A percentile compares a stretch with the other conserved stretches of the same genome.
phyloP scores from a whole-genome alignment of 2,113 vertebrate species.

The Herpetotheres cachinnans region DNA sequence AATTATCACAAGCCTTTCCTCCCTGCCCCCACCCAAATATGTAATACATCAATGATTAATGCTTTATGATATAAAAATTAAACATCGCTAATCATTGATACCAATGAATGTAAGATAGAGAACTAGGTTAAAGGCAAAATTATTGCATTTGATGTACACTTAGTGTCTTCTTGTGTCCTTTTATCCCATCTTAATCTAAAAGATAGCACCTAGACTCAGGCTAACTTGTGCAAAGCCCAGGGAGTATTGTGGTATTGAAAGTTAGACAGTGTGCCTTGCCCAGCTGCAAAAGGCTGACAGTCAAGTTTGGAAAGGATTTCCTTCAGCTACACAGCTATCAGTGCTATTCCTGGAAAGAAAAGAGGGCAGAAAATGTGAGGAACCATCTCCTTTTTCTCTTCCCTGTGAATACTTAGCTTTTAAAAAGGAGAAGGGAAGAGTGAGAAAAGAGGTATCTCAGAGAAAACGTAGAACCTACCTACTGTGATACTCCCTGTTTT shows the following conservation, averaged over 20 bases:
- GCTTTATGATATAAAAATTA: background rate
- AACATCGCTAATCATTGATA: background rate
- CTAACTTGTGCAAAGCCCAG: background rate
- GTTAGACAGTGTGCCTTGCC: background rate
- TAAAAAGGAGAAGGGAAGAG: background rate
- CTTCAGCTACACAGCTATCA: background rate
- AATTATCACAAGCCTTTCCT: background rate
- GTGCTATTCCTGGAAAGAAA: background rate
- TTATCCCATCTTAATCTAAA: background rate
- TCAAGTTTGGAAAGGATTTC: background rate
- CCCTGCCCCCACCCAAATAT: background rate
- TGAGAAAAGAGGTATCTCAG: background rate
- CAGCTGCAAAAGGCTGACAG: background rate
- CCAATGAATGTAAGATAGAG: background rate
- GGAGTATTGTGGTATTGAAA: background rate
- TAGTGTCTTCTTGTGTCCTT: background rate
- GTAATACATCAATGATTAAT: background rate
- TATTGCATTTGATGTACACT: background rate
- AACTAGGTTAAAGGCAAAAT: background rate
- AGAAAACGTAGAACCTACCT: constrained; percentile 61
- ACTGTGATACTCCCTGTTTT: constrained; percentile 74
- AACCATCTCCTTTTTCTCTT: background rate
- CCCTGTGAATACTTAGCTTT: background rate
- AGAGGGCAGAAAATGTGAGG: background rate
- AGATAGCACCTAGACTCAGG: background rate